Base-by-base conservation (phyloP, 2,113 vertebrate genomes). In the Pogonocichla stellata region DNA sequence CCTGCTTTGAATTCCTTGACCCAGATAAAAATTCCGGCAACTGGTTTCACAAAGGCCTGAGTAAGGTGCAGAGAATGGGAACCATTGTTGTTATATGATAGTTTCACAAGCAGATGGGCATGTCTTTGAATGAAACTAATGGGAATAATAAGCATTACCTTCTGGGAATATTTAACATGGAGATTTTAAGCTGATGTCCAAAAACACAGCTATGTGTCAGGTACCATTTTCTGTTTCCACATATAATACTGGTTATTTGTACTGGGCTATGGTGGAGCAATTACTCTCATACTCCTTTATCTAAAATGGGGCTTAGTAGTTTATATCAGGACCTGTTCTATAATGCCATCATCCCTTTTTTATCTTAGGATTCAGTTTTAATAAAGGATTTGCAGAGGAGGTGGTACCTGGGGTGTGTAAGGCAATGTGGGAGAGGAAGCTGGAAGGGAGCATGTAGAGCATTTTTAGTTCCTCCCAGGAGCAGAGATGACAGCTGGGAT, bases 401-500 rank as follows among this genome's bases (percentile, higher is more conserved):
- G 40, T 18, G 36, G 10, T 26, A 86, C 36, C 24, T 71, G n/a
- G 16, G 19, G 6, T 14, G 5, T 58, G 29, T n/a, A 43, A 88
- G 19, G 28, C 40, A 40, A 8, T 15, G 5, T 40, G 58, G 36
- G 62, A 54, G n/a, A 74, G 40, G n/a, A 79, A 93, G 36, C 15
- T n/a, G 36, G 11, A 80, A 36, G 74, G 43, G 45, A 80, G 33
- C 17, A 48, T 7, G 6, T 8, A 62, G 48, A 6, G 4, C 20
- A 8, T 19, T 96, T 83, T 74, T 45, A 22, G 40, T 51, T 85
- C 86, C 51, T 86, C 45, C 66, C 33, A 36, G 25, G 31, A 81
- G 79, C 83, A 82, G 83, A 88, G 65, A 71, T 91, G 92, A 92
- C 69, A 91, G 66, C 85, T 78, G 88, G 75, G 93, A 79, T 88